Evolutionary conservation across 2,797 vertebrate genomes (phyloP).

Genomic region (Sebastes vulpes): DNA sequence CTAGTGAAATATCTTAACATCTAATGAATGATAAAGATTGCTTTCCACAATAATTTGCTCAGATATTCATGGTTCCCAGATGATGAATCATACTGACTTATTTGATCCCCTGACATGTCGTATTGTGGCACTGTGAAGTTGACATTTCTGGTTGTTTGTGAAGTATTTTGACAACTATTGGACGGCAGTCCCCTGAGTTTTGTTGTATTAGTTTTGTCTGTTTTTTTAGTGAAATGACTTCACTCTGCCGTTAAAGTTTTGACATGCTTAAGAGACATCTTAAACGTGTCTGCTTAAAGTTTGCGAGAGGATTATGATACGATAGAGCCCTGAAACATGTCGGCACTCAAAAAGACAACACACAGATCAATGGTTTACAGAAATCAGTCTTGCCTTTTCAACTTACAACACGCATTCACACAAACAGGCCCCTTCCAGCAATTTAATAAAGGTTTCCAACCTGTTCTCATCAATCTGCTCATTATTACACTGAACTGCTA

Average conservation of each 20-base stretch:
- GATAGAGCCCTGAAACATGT: neutral
- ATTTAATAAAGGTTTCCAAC: slow-evolving; percentile 50
- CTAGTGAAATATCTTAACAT: neutral
- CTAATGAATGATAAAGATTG: neutral
- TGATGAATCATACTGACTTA: neutral
- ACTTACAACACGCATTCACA: neutral
- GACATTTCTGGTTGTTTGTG: neutral
- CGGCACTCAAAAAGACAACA: neutral
- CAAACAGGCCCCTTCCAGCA: slow-evolving; percentile 20
- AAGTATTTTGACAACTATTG: neutral
- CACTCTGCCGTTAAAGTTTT: neutral
- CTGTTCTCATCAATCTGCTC: slow-evolving; percentile 58
- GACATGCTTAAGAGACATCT: neutral
- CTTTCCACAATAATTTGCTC: neutral
- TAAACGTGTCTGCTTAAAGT: neutral
- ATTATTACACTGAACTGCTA: slow-evolving; percentile 46
- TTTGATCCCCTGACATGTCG: neutral
- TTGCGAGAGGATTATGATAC: neutral
- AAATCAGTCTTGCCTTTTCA: neutral
- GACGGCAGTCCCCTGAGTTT: neutral
- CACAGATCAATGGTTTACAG: neutral
- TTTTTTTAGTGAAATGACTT: neutral
- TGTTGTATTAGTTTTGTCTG: neutral
- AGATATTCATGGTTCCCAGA: neutral
- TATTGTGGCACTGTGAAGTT: neutral